Percentiles rank a stretch among this genome's conserved stretches.
These are phyloP conservation scores for Ceratosolen fusciceps DNA, from an alignment of 1,140 invertebrate species.

Conservation along the genomic window DNA sequence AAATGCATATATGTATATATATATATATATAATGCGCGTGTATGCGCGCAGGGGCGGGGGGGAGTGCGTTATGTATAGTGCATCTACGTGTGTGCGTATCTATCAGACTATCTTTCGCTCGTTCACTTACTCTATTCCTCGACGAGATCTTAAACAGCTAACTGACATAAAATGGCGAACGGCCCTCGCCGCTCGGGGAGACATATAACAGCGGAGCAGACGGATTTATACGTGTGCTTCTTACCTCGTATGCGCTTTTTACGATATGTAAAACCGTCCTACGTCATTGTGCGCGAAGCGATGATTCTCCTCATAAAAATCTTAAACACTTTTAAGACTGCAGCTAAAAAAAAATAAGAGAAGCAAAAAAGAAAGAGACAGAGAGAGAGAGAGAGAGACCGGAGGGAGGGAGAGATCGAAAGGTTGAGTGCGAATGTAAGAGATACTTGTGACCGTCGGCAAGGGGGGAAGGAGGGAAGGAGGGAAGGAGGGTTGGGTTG, in stretches of 20 bases:
- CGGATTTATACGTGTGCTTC: constrained; percentile 62
- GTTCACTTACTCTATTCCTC: not conserved
- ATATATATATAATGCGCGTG: too few relatives aligned
- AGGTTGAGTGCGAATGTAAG: not conserved
- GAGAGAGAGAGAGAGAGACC: not conserved
- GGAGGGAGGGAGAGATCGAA: not conserved
- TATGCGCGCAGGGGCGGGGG: too few relatives aligned
- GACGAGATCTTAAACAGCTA: constrained; percentile 34
- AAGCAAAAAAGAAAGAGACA: constrained; percentile 1
- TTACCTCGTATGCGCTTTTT: constrained; percentile 58
- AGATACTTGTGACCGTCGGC: not conserved
- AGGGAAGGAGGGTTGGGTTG: not conserved
- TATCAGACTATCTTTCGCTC: not conserved
- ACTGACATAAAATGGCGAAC: constrained; percentile 61
- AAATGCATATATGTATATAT: not conserved
- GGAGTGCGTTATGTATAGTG: too few relatives aligned
- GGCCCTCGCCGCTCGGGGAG: constrained; percentile 56
- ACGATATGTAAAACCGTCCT: constrained; percentile 63
- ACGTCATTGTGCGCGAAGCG: constrained; percentile 53
- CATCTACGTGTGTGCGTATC: too few relatives aligned
- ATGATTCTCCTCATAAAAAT: constrained; percentile 59
- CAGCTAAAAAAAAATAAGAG: too few relatives aligned
- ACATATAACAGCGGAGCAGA: constrained; percentile 61
- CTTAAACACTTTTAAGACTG: constrained; percentile 18
- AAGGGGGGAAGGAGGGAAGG: not conserved